Evolutionary conservation across 2,113 vertebrate genomes (phyloP), one percentile per base, ranked within the genome.

Genomic region (Bufo gargarizans): DNA sequence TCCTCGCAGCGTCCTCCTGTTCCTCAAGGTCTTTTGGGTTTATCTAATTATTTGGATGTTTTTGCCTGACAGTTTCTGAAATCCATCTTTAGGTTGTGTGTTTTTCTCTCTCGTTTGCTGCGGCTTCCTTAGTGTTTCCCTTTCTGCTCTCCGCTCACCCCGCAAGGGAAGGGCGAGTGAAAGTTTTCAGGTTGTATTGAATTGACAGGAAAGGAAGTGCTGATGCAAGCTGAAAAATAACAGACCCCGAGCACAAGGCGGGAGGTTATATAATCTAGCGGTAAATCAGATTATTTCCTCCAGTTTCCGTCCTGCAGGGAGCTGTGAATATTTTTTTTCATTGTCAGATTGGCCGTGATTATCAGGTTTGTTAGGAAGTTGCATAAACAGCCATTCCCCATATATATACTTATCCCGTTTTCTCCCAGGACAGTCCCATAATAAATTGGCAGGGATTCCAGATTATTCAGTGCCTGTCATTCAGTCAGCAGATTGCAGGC

Each of bases 191-290:
- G 69, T 74, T 49, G 22, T 22, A 53, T 83, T 83, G 71, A 88
- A 83, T 77, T 63, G 53, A 83, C 87, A 84, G 87, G 87, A 88
- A 88, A 71, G 80, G 81, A 88, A 77, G 22, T 88, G 87, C 87
- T 88, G 87, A 88, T 74, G 20, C 80, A 53, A 11, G 79, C 80
- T 19, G 11, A 77, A 71, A 65, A 65, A 12, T 65, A 77, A 67
- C 69, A 88, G 83, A 83, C 58, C 45, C 6, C 1, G 12, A 65
- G 67, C 69, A 76, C 55, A 61, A 80, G 69, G 69, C 49, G 76
- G 76, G 56, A 78, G 77, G 65, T 77, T 61, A 87, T 81, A 59
- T 72, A 81, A 87, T 87, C 86, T 58, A 4, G 22, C 58, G 65
- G 20, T 81, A 71, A 74, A 87, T 81, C 86, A 72, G 65, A 87